phyloP scores from a whole-genome alignment of 92 coral and sea anemone genomes.

The Meandrina meandrites region DNA sequence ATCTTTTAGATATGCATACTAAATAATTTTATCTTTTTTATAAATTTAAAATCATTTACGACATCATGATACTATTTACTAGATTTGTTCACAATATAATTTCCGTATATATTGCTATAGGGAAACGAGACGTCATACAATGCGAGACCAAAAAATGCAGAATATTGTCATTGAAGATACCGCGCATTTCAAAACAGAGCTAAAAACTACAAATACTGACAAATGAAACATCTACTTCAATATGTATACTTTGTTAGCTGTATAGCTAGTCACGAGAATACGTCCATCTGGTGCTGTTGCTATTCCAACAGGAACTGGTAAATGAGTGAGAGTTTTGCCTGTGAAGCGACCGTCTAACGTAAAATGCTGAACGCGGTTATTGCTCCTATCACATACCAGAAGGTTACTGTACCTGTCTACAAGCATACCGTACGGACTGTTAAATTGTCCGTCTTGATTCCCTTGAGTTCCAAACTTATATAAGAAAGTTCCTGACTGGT shows the following conservation, averaged over 20 bases:
- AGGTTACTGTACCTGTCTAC: slow-evolving; percentile 5
- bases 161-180: too few relatives aligned
- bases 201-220: background rate
- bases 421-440: background rate
- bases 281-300: slow-evolving; percentile 12
- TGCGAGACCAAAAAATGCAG: too few relatives aligned
- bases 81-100: too few relatives aligned
- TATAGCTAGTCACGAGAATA: background rate
- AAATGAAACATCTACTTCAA: background rate
- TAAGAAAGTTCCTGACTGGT: background rate
- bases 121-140: too few relatives aligned
- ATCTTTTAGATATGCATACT: too few relatives aligned
- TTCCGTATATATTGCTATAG: too few relatives aligned
- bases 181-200: too few relatives aligned
- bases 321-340: background rate
- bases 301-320: background rate
- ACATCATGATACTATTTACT: too few relatives aligned
- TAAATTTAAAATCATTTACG: too few relatives aligned
- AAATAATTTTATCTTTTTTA: too few relatives aligned
- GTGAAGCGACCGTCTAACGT: slow-evolving; percentile 11
- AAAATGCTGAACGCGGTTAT: slow-evolving; percentile 1
- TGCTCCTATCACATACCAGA: background rate
- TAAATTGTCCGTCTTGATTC: background rate
- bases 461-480: background rate
- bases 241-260: background rate